These are phyloP conservation scores for Cyanoramphus novaezelandiae DNA, from an alignment of 2,113 vertebrate species.

Conservation along the genomic window DNA sequence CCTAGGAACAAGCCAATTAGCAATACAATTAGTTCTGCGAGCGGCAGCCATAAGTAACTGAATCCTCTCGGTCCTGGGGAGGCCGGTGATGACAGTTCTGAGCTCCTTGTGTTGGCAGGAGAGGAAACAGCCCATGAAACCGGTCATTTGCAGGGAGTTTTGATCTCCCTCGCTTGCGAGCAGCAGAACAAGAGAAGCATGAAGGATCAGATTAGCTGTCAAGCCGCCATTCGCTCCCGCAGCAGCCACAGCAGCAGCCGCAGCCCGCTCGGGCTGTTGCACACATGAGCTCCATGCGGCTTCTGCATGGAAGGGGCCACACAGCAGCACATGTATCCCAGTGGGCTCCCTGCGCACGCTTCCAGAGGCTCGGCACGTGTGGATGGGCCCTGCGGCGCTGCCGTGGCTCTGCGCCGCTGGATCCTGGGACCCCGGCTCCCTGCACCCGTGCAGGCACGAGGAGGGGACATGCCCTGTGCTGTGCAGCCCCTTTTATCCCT, in stretches of 20 bases:
- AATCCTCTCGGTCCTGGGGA: slow-evolving; percentile 31
- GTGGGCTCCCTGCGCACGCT: fast-evolving
- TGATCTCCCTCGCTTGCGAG: slow-evolving; percentile 46
- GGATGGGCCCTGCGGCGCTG: fast-evolving
- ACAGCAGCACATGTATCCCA: fast-evolving
- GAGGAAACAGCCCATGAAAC: slow-evolving; percentile 70
- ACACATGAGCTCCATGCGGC: fast-evolving
- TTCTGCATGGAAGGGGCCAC: not conserved
- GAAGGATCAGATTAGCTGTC: slow-evolving; percentile 37
- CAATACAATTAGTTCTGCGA: slow-evolving; percentile 67
- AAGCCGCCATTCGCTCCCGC: not conserved
- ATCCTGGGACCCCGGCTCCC: not conserved
- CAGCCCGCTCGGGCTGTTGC: not conserved
- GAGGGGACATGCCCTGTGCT: not conserved
- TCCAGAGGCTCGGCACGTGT: not conserved
- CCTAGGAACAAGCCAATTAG: slow-evolving; percentile 68
- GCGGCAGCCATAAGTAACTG: slow-evolving; percentile 61
- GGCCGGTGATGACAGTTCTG: slow-evolving; percentile 46
- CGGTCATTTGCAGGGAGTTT: slow-evolving; percentile 56
- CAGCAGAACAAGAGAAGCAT: slow-evolving; percentile 46
- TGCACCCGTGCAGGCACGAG: no score
- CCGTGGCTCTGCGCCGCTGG: not conserved
- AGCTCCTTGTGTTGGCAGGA: slow-evolving; percentile 50
- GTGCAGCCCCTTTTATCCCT: not conserved
- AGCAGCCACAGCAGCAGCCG: not conserved